Evolutionary conservation across 1,140 invertebrate species (phyloP).

Genomic region (Hylyphantes graminicola): DNA sequence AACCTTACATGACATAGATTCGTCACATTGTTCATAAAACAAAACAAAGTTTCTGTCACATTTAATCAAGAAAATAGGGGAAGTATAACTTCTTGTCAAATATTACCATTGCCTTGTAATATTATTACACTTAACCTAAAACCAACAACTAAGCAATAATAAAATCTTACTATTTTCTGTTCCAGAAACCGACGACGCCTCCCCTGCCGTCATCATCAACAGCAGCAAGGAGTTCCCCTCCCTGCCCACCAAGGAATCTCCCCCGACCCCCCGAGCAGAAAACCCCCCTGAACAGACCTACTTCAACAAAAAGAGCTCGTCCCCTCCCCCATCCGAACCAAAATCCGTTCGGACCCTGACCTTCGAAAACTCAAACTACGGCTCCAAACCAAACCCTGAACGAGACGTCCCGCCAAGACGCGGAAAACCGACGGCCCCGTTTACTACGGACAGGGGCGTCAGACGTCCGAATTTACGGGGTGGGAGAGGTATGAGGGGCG

Average conservation of each 20-base stretch:
- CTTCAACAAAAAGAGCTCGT: slow-evolving; percentile 7
- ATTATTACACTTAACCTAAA: too few relatives aligned
- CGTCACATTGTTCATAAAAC: too few relatives aligned
- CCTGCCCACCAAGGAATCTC: background rate
- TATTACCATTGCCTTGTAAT: too few relatives aligned
- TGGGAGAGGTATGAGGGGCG: slow-evolving; percentile 27
- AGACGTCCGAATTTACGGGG: slow-evolving; percentile 47
- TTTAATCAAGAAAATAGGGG: too few relatives aligned
- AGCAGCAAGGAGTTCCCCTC: slow-evolving; percentile 41
- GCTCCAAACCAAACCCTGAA: slow-evolving; percentile 22
- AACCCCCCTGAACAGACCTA: background rate
- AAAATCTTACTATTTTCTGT: background rate
- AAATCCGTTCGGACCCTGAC: slow-evolving; percentile 55
- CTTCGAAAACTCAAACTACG: slow-evolving; percentile 60
- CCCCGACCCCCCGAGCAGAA: slow-evolving; percentile 20
- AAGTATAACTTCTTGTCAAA: too few relatives aligned
- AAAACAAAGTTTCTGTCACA: too few relatives aligned
- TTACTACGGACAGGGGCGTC: slow-evolving; percentile 48
- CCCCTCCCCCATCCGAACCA: slow-evolving; percentile 10
- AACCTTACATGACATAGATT: too few relatives aligned
- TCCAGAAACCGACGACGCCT: slow-evolving; percentile 1
- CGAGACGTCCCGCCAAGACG: slow-evolving; percentile 13
- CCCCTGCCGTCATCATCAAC: slow-evolving; percentile 27
- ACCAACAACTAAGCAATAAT: background rate
- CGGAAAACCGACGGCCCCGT: slow-evolving; percentile 23